Evolutionary conservation across 1,140 invertebrate species (phyloP), one percentile per base, ranked within the genome.

Genomic region (Brachionus manjavacas): DNA sequence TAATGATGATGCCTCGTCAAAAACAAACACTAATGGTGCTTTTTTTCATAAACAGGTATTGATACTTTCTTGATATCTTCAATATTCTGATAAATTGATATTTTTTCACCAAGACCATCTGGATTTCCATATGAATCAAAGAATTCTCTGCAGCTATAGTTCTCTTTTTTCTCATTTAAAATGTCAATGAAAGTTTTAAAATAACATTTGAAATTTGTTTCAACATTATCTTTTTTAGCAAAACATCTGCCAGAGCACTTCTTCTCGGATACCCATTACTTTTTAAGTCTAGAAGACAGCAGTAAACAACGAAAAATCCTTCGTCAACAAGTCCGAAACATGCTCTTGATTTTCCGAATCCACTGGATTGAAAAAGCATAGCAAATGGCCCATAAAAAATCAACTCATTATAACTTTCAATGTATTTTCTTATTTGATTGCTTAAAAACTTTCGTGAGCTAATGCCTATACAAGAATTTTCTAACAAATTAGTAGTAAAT

Each of bases 341-440:
- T 46, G 31, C 68, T 39, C 68, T 72, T 72, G 68, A 72, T 72
- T 72, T 72, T 0, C 68, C 68, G 14, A 72, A 72, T 72, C 68
- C 68, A 39, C 68, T 72, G 4, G 68, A 72, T 72, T 72, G 68
- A 39, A 12, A 72, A 35, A 72, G n/a, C 35, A 39, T 39, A 16
- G 68, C 1, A 7, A 35, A 72, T 39, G 68, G 68, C 0, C 35
- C 68, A 41, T 72, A 39, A 72, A n/a, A 55, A n/a, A 55, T 52
- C 49, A 52, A 52, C n/a, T 52, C 49, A 55, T 55, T 55, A 55
- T 55, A 55, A n/a, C n/a, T 14, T 55, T 55, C 49, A 4, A 55
- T 55, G n/a, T 55, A 55, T 55, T 6, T 55, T 55, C n/a, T 55
- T 55, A 55, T 55, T 55, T 55, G 49, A 55, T 55, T 55, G 8